Evolutionary conservation across 2,888 invertebrate genomes (phyloP), one percentile per base, ranked within the genome.

Genomic region (Eumacrocentrus americanus): DNA sequence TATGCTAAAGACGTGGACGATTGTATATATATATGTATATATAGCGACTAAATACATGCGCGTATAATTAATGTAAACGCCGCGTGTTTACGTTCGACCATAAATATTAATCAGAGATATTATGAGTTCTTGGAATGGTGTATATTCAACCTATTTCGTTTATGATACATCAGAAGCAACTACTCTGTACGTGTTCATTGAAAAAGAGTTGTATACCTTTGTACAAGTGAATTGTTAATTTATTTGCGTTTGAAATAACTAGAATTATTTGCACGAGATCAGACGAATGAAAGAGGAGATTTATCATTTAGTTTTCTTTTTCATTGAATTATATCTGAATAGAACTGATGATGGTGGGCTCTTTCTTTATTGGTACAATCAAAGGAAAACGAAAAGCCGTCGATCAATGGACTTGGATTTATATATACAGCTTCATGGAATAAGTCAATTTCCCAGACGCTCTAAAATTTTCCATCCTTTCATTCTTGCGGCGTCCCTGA

Each of bases 31-130:
- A 4, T 14, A 40, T 34, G 2, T 35, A 35, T 37, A n/a, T 18
- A n/a, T 38, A 18, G n/a, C n/a, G n/a, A n/a, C n/a, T n/a, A n/a
- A 42, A 54, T 42, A 46, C 46, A 37, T 34, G 29, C n/a, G 56
- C 51, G 23, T 44, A 50, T 55, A 40, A 35, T 56, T 50, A 50
- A 56, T 61, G 56, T 56, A 63, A 63, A 58, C 52, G 44, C 58
- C 14, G 44, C 51, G 52, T 52, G 58, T 46, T 58, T 58, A 58
- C 51, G 18, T 55, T 58, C 55, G 52, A 55, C 52, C 58, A 62
- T 46, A 50, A 57, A 64, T 60, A 58, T 58, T 58, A 58, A 58
- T 58, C 52, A n/a, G n/a, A 58, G 44, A 53, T 42, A 50, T 59
- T 44, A 35, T 56, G 42, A 38, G 46, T 56, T 20, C 37, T 46